Evolutionary conservation across 2,113 vertebrate species (phyloP).

Genomic region (Oceanites oceanicus): DNA sequence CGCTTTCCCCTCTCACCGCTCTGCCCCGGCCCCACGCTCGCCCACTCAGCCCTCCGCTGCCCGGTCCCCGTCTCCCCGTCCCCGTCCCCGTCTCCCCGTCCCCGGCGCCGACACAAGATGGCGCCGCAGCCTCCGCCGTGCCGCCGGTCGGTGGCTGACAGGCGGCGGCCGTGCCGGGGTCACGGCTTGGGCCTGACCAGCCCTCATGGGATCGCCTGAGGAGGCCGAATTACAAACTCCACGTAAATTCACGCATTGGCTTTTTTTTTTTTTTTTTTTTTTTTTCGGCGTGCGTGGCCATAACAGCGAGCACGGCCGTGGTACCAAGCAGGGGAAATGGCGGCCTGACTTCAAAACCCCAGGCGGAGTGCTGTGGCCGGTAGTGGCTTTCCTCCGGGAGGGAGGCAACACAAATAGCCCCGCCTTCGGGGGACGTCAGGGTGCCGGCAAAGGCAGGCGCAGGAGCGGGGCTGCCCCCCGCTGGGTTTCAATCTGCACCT

Average conservation of each 20-base stretch:
- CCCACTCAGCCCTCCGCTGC: background rate
- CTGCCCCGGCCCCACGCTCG: background rate
- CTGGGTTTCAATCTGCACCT: fast-evolving
- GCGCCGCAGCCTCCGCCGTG: background rate
- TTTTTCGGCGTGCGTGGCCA: background rate
- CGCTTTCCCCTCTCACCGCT: background rate
- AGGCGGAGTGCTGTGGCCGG: fast-evolving
- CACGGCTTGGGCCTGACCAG: background rate
- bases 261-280: fast-evolving
- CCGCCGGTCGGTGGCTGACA: fast-evolving
- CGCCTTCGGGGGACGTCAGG: fast-evolving
- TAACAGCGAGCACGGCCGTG: fast-evolving
- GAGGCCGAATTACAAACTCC: background rate
- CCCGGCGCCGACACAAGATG: background rate
- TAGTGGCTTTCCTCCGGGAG: fast-evolving
- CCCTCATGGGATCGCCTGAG: background rate
- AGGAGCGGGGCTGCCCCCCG: fast-evolving
- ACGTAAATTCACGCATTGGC: background rate
- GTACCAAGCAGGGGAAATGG: background rate
- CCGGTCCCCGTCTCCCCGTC: fast-evolving
- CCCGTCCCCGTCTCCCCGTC: too few relatives aligned
- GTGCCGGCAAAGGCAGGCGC: background rate
- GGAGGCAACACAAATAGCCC: too few relatives aligned
- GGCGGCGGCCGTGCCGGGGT: background rate
- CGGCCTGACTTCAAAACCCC: background rate